Evolutionary conservation across 2,113 vertebrate species (phyloP), one percentile per base, ranked within the genome.

Genomic region (Anas platyrhynchos): DNA sequence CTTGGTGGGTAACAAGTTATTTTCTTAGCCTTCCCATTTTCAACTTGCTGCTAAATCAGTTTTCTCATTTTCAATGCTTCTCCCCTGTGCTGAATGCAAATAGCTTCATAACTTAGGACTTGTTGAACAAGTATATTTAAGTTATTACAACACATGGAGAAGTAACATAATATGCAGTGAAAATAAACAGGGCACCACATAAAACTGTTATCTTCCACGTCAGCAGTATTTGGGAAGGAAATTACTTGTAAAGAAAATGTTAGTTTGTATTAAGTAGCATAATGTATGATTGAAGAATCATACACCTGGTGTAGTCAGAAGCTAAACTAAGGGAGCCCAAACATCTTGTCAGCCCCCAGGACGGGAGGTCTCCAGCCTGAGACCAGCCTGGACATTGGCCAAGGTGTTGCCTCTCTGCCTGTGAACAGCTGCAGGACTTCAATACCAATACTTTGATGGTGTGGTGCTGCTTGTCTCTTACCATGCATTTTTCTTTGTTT

Each of bases 401-500:
- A 18, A 26, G 52, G 80, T 78, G 54, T 6, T 75, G 26, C 50
- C 29, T 56, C 36, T 44, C 23, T 78, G 48, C 65, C 61, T 62
- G 43, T 36, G 13, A 65, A 34, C 9, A 14, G 4, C 61, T 61
- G 14, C 29, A 27, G 76, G 38, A 13, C 32, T 86, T 68, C 0
- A 6, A 48, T 48, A 48, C 46, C 46, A 48, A 15, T 58, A 3
- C 44, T 95, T 79, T 83, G 16, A 7, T 79, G 48, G 9, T 38
- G 26, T 88, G 58, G n/a, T 91, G 69, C 74, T 90, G 66, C 88
- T 87, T 87, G n/a, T 80, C 43, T 55, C 94, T 98, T 94, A 98
- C 83, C 65, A 31, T 97, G 76, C 68, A 84, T 97, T 97, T 87
- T 96, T 98, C 92, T 98, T 98, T 97, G 88, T 98, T 98, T 97